These are phyloP conservation scores for Geopemphigus sp. DNA, from an alignment of 1,140 invertebrate species.

Conservation along the genomic window DNA sequence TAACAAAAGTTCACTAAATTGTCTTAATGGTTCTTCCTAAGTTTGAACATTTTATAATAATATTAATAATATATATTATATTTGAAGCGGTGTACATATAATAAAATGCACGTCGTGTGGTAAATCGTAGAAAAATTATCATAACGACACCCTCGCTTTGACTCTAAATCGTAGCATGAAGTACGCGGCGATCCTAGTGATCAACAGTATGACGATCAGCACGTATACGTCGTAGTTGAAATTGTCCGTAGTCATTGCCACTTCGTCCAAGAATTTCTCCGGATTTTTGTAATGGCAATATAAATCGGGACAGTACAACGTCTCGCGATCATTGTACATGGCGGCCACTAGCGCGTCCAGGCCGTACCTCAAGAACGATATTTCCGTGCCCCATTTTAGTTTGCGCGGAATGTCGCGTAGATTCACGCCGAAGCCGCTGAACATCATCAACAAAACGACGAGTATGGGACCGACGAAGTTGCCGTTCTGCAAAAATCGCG, in stretches of 20 bases:
- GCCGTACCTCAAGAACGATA: slow-evolving; percentile 83
- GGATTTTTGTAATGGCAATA: slow-evolving; percentile 79
- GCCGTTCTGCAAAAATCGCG: slow-evolving; percentile 74
- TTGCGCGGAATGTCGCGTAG: slow-evolving; percentile 74
- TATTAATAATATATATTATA: not conserved
- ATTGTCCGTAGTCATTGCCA: slow-evolving; percentile 74
- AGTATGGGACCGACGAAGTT: slow-evolving; percentile 77
- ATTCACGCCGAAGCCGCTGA: slow-evolving; percentile 77
- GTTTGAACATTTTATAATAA: too few relatives aligned
- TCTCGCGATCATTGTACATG: slow-evolving; percentile 75
- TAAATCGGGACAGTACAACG: slow-evolving; percentile 62
- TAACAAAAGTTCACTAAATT: slow-evolving; percentile 65
- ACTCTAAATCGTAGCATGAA: slow-evolving; percentile 79
- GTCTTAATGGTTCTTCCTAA: slow-evolving; percentile 78
- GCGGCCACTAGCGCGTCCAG: slow-evolving; percentile 79
- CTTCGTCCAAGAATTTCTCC: slow-evolving; percentile 71
- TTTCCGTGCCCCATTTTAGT: slow-evolving; percentile 81
- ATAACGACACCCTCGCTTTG: slow-evolving; percentile 57
- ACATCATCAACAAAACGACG: slow-evolving; percentile 84
- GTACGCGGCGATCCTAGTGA: slow-evolving; percentile 72
- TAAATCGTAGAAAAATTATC: not conserved
- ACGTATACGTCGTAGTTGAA: slow-evolving; percentile 81
- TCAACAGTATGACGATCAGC: slow-evolving; percentile 67
- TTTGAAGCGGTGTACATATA: not conserved
- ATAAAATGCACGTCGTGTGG: too few relatives aligned